phyloP scores from a whole-genome alignment of 2,113 vertebrate genomes.

The Misgurnus anguillicaudatus region DNA sequence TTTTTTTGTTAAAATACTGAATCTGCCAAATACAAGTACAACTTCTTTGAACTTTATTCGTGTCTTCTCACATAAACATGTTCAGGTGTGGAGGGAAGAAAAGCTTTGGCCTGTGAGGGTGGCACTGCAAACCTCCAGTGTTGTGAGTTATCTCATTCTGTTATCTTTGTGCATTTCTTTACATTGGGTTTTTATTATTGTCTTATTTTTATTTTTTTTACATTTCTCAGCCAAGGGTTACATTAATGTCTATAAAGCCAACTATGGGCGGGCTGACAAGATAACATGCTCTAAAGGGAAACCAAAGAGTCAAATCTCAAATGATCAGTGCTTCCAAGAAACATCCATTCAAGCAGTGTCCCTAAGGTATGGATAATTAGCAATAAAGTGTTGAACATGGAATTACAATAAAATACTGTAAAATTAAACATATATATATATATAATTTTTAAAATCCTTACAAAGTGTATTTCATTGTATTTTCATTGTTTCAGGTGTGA shows the following conservation, averaged over 20 bases:
- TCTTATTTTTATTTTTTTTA: neutral
- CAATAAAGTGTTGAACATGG: too few species aligned
- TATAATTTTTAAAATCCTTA: too few species aligned
- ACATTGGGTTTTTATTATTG: too few species aligned
- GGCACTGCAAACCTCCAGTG: neutral
- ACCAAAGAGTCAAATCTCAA: neutral
- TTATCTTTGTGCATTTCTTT: too few species aligned
- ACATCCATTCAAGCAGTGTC: neutral
- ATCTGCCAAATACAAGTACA: too few species aligned
- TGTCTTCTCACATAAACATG: neutral
- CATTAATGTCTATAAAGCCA: neutral
- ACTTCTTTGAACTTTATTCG: neutral
- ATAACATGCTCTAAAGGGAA: neutral
- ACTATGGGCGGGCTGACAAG: neutral
- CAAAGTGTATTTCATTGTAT: too few species aligned
- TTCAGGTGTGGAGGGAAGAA: neutral
- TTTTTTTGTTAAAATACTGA: too few species aligned
- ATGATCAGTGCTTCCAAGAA: neutral
- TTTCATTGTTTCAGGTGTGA: constrained; percentile 14
- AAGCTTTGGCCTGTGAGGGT: neutral
- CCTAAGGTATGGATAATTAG: neutral
- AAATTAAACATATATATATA: too few species aligned
- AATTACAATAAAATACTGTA: too few species aligned
- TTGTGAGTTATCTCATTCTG: neutral
- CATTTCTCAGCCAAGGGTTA: neutral